Base-by-base conservation (phyloP, 1,140 invertebrate species). In the Papilio machaon region DNA sequence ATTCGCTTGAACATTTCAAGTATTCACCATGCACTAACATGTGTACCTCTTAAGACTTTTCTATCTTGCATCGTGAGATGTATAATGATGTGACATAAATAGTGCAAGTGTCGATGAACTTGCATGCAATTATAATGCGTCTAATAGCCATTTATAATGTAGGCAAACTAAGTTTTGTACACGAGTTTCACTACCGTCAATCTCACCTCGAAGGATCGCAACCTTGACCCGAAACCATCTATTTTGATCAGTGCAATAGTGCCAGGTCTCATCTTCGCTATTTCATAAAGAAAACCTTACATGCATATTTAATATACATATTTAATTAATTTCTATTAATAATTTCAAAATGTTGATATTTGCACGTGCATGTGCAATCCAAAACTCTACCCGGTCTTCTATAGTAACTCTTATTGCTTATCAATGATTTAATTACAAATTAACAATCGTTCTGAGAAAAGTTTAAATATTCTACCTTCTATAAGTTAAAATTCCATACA, bases 401-500 rank as follows among this genome's bases (percentile, higher is more conserved):
- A n/a, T n/a, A 23, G 19, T 64, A 23, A 23, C 10, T 6, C 17
- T 2, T 17, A n/a, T 17, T 54, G 13, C 5, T 30, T 13, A 17
- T 17, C 52, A 54, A 6, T 54, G 15, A 15, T 0, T 17, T 17
- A 6, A 54, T 9, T 8, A 60, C 54, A n/a, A n/a, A n/a, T 58
- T 30, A 35, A 35, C 30, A 11, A 67, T 35, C 0, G 35, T 67
- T 67, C 11, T 30, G 5, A 67, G 64, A 70, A 11, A 70, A 38
- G 5, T 35, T 70, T 70, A 70, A 70, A 70, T 7, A 38, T 70
- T 35, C 30, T 70, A 38, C 23, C 30, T 70, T 30, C 4, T 70
- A 73, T 81, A 75, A 52, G 83, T 82, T 85, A 54, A 82, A 73
- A 84, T 86, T 84, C 83, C 47, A 43, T 46, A 54, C 46, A 76